phyloP scores from a whole-genome alignment of 2,888 invertebrate genomes.

The Acronicta psi region DNA sequence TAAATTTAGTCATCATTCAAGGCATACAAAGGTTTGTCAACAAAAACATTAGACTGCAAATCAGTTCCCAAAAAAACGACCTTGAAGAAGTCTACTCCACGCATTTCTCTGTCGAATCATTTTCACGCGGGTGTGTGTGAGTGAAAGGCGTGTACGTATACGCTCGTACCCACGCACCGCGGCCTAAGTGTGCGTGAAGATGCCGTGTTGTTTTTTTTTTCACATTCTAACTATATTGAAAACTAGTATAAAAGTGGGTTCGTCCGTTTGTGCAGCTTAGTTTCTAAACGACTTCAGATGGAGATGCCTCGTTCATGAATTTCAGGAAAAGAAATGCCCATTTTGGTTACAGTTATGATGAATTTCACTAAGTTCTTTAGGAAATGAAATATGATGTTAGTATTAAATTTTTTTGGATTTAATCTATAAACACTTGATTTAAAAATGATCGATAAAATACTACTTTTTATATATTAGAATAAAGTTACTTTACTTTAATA shows the following conservation, averaged over 20 bases:
- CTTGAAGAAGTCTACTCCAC: slow-evolving; percentile 58
- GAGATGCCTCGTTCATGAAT: slow-evolving; percentile 63
- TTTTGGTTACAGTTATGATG: background rate
- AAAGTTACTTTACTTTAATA: too few species aligned
- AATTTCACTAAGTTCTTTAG: too few species aligned
- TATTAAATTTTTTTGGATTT: too few species aligned
- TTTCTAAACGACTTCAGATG: slow-evolving; percentile 69
- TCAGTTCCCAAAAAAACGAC: slow-evolving; percentile 4
- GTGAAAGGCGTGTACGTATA: slow-evolving; percentile 83
- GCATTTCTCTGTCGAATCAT: slow-evolving; percentile 55
- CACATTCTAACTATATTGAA: slow-evolving; percentile 73
- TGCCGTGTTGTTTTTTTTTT: slow-evolving; percentile 76
- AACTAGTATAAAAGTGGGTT: slow-evolving; percentile 81
- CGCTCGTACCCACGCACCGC: slow-evolving; percentile 61
- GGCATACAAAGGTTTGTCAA: too few species aligned
- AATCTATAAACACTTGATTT: too few species aligned
- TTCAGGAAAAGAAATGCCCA: slow-evolving; percentile 32
- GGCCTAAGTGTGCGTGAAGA: slow-evolving; percentile 73
- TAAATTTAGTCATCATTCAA: too few species aligned
- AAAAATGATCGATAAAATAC: too few species aligned
- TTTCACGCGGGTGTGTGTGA: slow-evolving; percentile 66
- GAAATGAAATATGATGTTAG: too few species aligned
- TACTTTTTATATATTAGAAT: too few species aligned
- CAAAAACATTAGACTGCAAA: too few species aligned
- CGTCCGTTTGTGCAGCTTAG: slow-evolving; percentile 69